A percentile compares a stretch with the other conserved stretches of the same genome.
Evolutionary conservation across 2,113 vertebrate genomes (phyloP).

Genomic region (Engraulis encrasicolus): DNA sequence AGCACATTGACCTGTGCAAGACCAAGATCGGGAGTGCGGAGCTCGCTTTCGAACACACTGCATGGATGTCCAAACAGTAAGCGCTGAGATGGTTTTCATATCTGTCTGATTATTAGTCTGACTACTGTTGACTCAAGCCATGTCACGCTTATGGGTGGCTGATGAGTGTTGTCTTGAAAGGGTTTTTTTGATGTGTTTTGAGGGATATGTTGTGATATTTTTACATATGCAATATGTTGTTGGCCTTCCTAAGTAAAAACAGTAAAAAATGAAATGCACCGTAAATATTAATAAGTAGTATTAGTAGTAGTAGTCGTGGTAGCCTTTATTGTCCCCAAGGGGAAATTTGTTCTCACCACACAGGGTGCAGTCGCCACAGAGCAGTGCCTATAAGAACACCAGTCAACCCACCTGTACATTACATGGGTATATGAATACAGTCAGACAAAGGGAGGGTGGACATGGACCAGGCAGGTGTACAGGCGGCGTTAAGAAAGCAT

Average conservation of each 20-base stretch:
- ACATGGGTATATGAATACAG: too few relatives aligned
- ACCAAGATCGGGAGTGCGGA: slow-evolving; percentile 98
- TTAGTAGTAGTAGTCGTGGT: too few relatives aligned
- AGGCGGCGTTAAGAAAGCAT: too few relatives aligned
- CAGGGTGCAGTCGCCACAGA: too few relatives aligned
- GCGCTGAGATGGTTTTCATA: slow-evolving; percentile 41
- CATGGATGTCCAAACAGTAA: slow-evolving; percentile 99
- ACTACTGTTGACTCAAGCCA: background rate
- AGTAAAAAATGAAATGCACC: too few relatives aligned
- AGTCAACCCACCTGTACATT: too few relatives aligned
- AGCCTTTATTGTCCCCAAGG: too few relatives aligned
- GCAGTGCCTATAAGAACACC: too few relatives aligned
- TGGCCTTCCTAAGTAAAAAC: background rate
- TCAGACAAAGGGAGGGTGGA: too few relatives aligned
- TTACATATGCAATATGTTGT: background rate
- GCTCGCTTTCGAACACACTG: slow-evolving; percentile 92
- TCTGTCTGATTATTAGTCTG: background rate
- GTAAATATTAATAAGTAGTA: too few relatives aligned
- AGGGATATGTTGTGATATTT: background rate
- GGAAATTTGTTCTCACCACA: too few relatives aligned
- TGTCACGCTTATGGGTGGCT: background rate
- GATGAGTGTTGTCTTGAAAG: background rate
- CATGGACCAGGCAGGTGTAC: too few relatives aligned
- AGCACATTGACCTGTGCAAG: slow-evolving; percentile 96
- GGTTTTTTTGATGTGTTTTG: background rate